Conservation (phyloP, 2,797 vertebrate genomes). For the Thalassophryne amazonica region DNA sequence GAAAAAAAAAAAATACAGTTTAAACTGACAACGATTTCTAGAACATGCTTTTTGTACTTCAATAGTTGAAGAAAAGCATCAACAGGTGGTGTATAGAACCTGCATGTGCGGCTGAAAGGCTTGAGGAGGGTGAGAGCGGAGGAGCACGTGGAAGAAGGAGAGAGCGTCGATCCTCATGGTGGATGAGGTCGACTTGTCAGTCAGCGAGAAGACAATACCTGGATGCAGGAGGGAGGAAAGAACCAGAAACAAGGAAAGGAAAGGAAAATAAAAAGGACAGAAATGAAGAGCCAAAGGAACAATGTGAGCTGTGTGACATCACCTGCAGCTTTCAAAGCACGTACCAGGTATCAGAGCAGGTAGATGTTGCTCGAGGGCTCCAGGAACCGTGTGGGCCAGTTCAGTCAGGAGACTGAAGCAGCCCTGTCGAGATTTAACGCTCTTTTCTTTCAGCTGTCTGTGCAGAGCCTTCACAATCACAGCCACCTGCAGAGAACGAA, state of each 20-base stretch:
- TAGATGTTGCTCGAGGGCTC: conserved; percentile 86
- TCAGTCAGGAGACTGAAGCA: conserved; percentile 90
- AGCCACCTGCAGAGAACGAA: conserved; percentile 82
- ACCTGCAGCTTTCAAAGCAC: too few relatives aligned
- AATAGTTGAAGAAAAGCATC: too few relatives aligned
- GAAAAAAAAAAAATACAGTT: too few relatives aligned
- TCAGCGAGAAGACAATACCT: conserved; percentile 90
- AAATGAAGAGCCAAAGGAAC: neutral
- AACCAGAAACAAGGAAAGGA: neutral
- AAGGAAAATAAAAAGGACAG: neutral
- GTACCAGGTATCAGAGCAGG: conserved; percentile 87
- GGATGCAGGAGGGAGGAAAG: neutral
- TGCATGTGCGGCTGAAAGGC: conserved; percentile 88
- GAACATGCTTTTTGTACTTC: too few relatives aligned
- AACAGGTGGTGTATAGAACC: conserved; percentile 21
- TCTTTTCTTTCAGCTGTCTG: conserved; percentile 90
- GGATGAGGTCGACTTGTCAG: conserved; percentile 87
- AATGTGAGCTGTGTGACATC: neutral
- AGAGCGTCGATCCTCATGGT: conserved; percentile 92
- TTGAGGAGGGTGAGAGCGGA: conserved; percentile 84
- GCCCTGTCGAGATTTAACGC: conserved; percentile 86
- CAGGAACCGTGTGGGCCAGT: conserved; percentile 82
- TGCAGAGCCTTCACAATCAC: conserved; percentile 88
- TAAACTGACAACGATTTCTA: too few relatives aligned
- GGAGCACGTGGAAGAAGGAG: conserved; percentile 86